Evolutionary conservation across 2,797 vertebrate genomes (phyloP).

Genomic region (Yasuhikotakia modesta): DNA sequence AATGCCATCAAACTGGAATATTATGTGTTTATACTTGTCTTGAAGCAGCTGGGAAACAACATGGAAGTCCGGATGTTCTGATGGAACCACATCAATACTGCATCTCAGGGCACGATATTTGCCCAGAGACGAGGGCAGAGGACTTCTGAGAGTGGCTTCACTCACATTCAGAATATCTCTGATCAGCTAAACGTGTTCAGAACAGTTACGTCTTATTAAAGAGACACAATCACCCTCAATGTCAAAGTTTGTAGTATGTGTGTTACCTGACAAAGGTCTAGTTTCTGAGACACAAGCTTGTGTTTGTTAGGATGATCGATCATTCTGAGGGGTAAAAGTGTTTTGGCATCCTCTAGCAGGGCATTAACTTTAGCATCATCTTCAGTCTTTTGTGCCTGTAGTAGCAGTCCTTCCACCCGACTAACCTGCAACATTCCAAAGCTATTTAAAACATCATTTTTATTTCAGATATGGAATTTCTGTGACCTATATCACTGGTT

Average conservation of each 20-base stretch:
- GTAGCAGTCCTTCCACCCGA: slow-evolving; percentile 82
- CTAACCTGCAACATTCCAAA: slow-evolving; percentile 72
- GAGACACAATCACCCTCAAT: background rate
- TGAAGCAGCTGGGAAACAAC: slow-evolving; percentile 68
- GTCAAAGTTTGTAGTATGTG: background rate
- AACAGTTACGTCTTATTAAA: background rate
- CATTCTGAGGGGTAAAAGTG: slow-evolving; percentile 71
- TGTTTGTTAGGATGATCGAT: slow-evolving; percentile 35
- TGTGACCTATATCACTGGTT: background rate
- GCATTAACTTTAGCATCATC: slow-evolving; percentile 53
- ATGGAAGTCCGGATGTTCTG: slow-evolving; percentile 71
- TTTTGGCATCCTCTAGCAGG: slow-evolving; percentile 71
- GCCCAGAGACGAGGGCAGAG: slow-evolving; percentile 74
- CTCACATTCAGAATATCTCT: slow-evolving; percentile 81
- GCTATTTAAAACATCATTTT: background rate
- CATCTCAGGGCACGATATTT: slow-evolving; percentile 85
- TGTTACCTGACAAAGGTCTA: slow-evolving; percentile 80
- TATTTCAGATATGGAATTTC: background rate
- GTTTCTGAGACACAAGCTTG: slow-evolving; percentile 75
- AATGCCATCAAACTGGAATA: background rate
- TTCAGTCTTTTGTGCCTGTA: slow-evolving; percentile 73
- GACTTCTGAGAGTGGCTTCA: slow-evolving; percentile 76
- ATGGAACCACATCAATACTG: slow-evolving; percentile 76
- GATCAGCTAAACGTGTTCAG: slow-evolving; percentile 73
- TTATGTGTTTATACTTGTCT: slow-evolving; percentile 66